Evolutionary conservation across 2,113 vertebrate genomes (phyloP).

Genomic region (Menura novaehollandiae): DNA sequence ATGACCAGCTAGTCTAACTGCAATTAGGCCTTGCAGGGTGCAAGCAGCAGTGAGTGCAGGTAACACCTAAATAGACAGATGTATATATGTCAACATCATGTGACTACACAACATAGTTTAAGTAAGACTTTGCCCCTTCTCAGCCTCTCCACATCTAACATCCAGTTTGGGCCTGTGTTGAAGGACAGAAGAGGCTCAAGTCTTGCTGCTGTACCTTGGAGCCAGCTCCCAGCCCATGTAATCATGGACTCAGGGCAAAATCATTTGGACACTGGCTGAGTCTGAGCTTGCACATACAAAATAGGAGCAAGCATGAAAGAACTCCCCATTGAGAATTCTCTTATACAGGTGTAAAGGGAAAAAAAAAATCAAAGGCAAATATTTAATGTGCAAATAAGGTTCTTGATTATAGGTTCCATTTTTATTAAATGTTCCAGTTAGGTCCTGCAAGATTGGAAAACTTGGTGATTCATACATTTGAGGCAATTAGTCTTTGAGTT

Average conservation of each 20-base stretch:
- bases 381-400: background rate
- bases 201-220: background rate
- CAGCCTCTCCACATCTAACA: background rate
- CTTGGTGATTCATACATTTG: conserved; percentile 35
- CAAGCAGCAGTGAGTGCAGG: background rate
- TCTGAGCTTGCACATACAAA: background rate
- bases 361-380: background rate
- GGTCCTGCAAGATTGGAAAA: background rate
- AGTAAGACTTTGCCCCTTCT: background rate
- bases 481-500: conserved; percentile 27
- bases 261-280: background rate
- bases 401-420: background rate
- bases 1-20: background rate
- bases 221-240: background rate
- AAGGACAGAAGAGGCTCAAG: background rate
- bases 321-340: background rate
- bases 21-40: background rate
- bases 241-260: background rate
- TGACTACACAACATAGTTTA: background rate
- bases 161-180: background rate
- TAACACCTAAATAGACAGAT: background rate
- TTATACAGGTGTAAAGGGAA: background rate
- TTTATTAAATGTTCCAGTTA: conserved; percentile 7
- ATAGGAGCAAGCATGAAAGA: background rate
- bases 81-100: background rate